These are phyloP conservation scores for Caenorhabditis wallacei DNA, from an alignment of 2,888 invertebrate species.

Conservation along the genomic window DNA sequence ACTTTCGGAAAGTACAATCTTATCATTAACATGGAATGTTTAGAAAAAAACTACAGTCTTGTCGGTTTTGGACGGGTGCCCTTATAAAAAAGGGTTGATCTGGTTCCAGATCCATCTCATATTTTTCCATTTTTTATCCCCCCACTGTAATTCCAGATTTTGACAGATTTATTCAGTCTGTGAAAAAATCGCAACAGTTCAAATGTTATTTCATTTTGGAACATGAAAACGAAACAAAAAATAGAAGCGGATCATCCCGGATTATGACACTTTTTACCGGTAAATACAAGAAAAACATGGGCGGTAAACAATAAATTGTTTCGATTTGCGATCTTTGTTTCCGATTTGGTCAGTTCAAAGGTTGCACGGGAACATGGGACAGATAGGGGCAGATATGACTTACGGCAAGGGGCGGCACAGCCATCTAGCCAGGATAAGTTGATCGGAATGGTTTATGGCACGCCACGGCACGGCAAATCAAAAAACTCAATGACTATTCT, in stretches of 20 bases:
- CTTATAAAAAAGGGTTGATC: no score
- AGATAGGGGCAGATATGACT: neutral
- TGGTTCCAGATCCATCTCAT: neutral
- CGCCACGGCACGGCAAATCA: no score
- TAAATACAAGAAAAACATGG: neutral
- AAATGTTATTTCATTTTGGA: neutral
- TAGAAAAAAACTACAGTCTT: neutral
- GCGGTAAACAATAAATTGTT: slow-evolving; percentile 3
- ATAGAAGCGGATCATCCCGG: neutral
- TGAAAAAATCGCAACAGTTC: neutral
- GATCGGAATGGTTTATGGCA: no score
- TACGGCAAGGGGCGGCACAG: no score
- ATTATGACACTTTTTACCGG: neutral
- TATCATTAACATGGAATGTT: neutral
- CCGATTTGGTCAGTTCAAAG: neutral
- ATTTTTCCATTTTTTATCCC: neutral
- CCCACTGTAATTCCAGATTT: neutral
- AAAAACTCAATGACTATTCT: no score
- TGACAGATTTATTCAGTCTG: neutral
- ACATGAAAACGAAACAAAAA: neutral
- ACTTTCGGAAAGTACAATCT: neutral
- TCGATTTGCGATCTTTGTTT: neutral
- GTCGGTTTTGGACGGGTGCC: no score
- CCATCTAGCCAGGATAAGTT: no score
- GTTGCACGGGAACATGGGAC: neutral